These are phyloP conservation scores for Sarcophaga bullata DNA, from an alignment of 1,140 invertebrate genomes.

Conservation along the genomic window DNA sequence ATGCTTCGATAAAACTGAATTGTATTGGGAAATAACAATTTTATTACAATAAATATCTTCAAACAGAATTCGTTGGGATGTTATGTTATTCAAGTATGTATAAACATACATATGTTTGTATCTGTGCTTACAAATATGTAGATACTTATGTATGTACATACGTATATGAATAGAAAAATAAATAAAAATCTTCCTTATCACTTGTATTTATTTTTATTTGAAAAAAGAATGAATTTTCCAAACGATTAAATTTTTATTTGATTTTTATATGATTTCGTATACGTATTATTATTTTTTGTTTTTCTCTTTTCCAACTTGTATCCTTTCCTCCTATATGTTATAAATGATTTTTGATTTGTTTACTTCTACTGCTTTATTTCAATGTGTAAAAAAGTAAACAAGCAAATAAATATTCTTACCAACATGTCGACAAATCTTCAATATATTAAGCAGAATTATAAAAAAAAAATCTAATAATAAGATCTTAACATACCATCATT, in stretches of 20 bases:
- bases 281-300: not conserved
- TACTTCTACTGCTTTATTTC: constrained; percentile 24
- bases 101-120: too few relatives aligned
- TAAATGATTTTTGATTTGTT: constrained; percentile 38
- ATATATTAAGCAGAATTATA: constrained; percentile 13
- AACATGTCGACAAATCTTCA: not conserved
- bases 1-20: not conserved
- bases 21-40: constrained; percentile 3
- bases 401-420: not conserved
- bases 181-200: constrained; percentile 21
- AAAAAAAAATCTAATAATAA: constrained; percentile 13
- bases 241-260: constrained; percentile 40
- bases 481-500: not conserved
- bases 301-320: not conserved
- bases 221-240: constrained; percentile 24
- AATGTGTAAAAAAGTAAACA: constrained; percentile 15
- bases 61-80: too few relatives aligned
- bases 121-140: not conserved
- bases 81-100: too few relatives aligned
- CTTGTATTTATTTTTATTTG: not conserved
- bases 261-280: constrained; percentile 33
- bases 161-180: not conserved
- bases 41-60: constrained; percentile 8
- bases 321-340: constrained; percentile 3
- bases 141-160: not conserved